Evolutionary conservation across 2,797 vertebrate genomes (phyloP).

Genomic region (Glossophaga mutica): DNA sequence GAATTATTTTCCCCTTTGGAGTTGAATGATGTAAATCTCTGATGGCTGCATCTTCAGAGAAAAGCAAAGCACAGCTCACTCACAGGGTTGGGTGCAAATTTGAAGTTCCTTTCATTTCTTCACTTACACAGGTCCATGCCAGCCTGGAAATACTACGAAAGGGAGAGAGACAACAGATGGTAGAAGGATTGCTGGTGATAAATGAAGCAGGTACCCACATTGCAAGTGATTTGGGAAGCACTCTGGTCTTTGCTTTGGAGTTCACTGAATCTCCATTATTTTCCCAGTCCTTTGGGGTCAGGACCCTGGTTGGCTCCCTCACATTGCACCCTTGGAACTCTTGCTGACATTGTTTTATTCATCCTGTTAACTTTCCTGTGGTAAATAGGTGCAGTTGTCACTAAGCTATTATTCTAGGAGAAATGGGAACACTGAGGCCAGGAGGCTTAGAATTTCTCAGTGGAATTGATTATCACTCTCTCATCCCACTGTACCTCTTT

Average conservation of each 20-base stretch:
- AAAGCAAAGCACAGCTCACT: not conserved
- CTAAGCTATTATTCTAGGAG: not conserved
- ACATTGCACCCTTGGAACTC: not conserved
- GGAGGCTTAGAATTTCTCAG: not conserved
- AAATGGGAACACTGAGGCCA: not conserved
- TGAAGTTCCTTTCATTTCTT: not conserved
- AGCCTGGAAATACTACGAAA: not conserved
- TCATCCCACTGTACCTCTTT: not conserved
- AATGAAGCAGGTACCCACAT: not conserved
- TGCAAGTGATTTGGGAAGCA: not conserved
- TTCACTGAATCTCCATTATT: conserved; percentile 44
- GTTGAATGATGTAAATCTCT: not conserved
- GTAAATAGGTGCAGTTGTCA: not conserved
- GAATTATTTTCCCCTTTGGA: conserved; percentile 18
- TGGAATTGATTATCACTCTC: not conserved
- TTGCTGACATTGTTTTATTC: not conserved
- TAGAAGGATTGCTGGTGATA: not conserved
- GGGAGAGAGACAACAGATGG: not conserved
- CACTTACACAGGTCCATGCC: not conserved
- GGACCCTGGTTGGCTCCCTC: not conserved
- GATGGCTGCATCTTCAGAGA: not conserved
- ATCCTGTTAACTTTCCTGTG: not conserved
- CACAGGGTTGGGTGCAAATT: not conserved
- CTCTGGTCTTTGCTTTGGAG: not conserved
- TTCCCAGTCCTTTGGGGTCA: conserved; percentile 1